A percentile compares a stretch with the other conserved stretches of the same genome.
These are phyloP conservation scores for Pyrgus malvae DNA, from an alignment of 2,888 invertebrate genomes.

Conservation along the genomic window DNA sequence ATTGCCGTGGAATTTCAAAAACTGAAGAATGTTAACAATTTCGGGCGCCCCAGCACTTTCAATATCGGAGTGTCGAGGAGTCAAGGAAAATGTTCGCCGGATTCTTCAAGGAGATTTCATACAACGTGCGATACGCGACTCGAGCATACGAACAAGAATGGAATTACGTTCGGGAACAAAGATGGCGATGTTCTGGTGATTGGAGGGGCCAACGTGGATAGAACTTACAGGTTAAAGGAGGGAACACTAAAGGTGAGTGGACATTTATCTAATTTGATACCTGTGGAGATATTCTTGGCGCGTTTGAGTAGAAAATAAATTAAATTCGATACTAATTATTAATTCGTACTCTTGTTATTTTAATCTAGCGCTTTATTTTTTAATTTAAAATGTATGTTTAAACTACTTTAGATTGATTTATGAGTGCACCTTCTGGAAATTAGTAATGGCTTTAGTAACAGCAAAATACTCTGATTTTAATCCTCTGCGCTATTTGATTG, in stretches of 20 bases:
- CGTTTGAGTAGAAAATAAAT: no score
- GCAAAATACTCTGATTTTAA: no score
- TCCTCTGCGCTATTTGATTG: no score
- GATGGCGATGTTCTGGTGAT: constrained; percentile 83
- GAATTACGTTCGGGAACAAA: constrained; percentile 24
- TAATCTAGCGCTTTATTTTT: no score
- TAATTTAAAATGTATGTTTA: no score
- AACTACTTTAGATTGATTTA: no score
- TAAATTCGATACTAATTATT: no score
- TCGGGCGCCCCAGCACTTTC: constrained; percentile 45
- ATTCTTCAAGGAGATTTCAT: constrained; percentile 54
- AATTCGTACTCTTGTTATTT: no score
- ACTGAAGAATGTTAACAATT: constrained; percentile 55
- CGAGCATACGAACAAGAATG: constrained; percentile 28
- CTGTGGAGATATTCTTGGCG: no score
- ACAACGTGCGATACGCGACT: constrained; percentile 45
- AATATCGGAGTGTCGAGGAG: constrained; percentile 51
- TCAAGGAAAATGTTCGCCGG: constrained; percentile 32
- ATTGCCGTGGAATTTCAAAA: constrained; percentile 86
- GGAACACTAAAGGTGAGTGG: constrained; percentile 84
- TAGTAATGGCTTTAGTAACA: no score
- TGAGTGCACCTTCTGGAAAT: no score
- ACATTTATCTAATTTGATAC: neutral
- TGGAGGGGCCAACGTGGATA: constrained; percentile 90
- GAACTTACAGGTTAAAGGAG: constrained; percentile 84